Base-by-base conservation (phyloP, 2,113 vertebrate species). In the Paralichthys olivaceus region DNA sequence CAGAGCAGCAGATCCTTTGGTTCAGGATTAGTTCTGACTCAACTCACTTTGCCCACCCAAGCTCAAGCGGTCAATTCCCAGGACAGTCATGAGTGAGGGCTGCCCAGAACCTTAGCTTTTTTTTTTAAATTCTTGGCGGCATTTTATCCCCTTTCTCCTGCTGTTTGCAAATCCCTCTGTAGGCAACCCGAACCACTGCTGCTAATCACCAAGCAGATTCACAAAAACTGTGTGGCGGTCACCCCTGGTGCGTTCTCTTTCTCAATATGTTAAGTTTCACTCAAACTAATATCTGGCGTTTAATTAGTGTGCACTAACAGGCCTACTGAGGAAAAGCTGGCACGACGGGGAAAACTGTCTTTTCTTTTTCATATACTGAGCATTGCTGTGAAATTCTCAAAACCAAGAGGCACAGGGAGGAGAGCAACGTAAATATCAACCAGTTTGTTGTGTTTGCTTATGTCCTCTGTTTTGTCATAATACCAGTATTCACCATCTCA, bases 1-100 rank as follows among this genome's bases (percentile, higher is more conserved):
- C 59, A 75, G 54, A 72, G 55, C 49, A 85, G 40, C 63, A 55
- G 75, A 75, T 85, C 74, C 83, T 84, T 87, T 79, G 82, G 72
- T 66, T 83, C 32, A 62, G 78, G 87, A 91, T 93, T 88, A 90
- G 90, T 86, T 93, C 79, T 28, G 49, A 83, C 78, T 79, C 81
- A 61, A 49, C 72, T 88, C 73, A 64, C 72, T 87, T 80, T 63
- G 43, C 71, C 87, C 78, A 79, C 80, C 84, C 70, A 72, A 60
- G 65, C 49, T 56, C 14, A 2, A 59, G 55, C 0, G 71, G 80
- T 87, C 88, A 87, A 83, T 80, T 89, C 84, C 83, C 81, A 66
- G 64, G 64, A 80, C 61, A 66, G 80, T 32, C 78, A 60, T 60
- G 78, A 85, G 69, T n/a, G 64, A 82, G 55, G 72, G 60, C 53